Evolutionary conservation across 1,140 invertebrate species (phyloP).

Genomic region (Galleria mellonella): DNA sequence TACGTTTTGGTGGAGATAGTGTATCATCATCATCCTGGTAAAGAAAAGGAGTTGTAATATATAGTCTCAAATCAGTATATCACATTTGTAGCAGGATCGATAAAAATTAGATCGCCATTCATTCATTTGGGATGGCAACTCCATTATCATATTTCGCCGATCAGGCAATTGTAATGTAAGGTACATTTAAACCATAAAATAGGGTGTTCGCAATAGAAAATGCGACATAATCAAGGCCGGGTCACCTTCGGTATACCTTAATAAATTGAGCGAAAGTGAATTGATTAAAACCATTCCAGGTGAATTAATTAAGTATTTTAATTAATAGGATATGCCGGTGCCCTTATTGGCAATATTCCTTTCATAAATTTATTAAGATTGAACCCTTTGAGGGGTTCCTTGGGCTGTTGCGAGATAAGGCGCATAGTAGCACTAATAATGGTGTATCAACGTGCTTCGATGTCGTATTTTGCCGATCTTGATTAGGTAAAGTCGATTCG

Average conservation of each 20-base stretch:
- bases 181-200: no score
- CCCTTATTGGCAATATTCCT: conserved; percentile 72
- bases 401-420: conserved; percentile 51
- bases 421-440: conserved; percentile 8
- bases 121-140: no score
- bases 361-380: conserved; percentile 73
- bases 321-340: conserved; percentile 68
- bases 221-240: conserved; percentile 12
- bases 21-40: no score
- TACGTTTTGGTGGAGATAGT: no score
- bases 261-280: conserved; percentile 62
- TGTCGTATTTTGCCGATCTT: conserved; percentile 5
- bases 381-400: conserved; percentile 47
- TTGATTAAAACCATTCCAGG: conserved; percentile 72
- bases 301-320: conserved; percentile 74
- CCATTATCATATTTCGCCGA: no score
- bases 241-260: conserved; percentile 32
- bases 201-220: background rate
- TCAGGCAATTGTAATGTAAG: no score
- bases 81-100: no score
- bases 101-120: no score
- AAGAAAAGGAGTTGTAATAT: no score
- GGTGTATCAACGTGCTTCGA: background rate
- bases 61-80: no score
- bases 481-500: conserved; percentile 21